Base-by-base conservation (phyloP, 2,797 vertebrate genomes). In the Rhinophrynus dorsalis region DNA sequence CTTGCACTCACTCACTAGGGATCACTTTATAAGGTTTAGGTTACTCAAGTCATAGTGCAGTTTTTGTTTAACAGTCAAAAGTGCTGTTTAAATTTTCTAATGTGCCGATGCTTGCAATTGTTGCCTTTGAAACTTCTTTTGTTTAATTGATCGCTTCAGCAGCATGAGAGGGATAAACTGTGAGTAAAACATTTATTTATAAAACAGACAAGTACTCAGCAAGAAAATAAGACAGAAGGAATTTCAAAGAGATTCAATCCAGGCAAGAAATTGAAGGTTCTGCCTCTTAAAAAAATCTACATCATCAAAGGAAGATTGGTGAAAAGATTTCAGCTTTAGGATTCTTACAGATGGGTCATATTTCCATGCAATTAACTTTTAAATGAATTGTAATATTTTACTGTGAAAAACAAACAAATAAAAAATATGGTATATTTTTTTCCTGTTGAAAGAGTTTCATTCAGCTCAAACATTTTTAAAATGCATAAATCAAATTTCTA, bases 101-200 rank as follows among this genome's bases (percentile, higher is more conserved):
- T 52, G 30, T 38, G 23, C 17, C 10, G 6, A 2, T 15, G 24
- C 35, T 55, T 48, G n/a, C 24, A 54, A 37, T 23, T 21, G 15
- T 55, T 35, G 30, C 44, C 18, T 20, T 55, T 52, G n/a, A 33
- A 63, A 20, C 3, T 18, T 12, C 33, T 56, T 33, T 54, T 71
- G 68, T 56, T 71, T 65, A 57, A 47, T n/a, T 30, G 40, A 58
- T 20, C 42, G 32, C 44, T 60, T 23, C 17, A 38, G 33, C 47
- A 48, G 33, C 44, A 24, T 48, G 51, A 65, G 38, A 15, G 61
- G 17, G n/a, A 37, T 65, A 64, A 71, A 37, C 52, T 58, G 27
- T 32, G 30, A 48, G 5, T 33, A 23, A 50, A 37, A 44, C 48
- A 48, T 64, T 72, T 65, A 72, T 72, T 57, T 64, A 65, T 54